Base-by-base conservation (phyloP, 92 coral and sea anemone species). In the Actinostola sp. region DNA sequence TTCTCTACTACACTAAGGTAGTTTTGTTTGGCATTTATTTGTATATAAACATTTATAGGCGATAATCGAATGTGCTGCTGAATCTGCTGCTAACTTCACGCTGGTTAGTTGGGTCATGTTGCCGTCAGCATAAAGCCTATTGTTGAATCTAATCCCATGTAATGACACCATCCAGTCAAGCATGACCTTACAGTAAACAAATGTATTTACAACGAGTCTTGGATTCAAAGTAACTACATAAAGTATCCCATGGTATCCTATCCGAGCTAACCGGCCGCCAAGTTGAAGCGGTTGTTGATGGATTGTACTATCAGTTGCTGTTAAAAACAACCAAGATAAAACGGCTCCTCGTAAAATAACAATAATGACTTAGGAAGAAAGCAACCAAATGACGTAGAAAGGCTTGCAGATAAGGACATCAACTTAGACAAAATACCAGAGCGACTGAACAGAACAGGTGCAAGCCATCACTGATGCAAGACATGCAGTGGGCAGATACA, bases 351-450 rank as follows among this genome's bases (percentile, higher is more conserved):
- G 38, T 3, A 45, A 38, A 11, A 32, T 46, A 21, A 14, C 38
- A 10, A 68, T n/a, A 23, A 43, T 73, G 57, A 45, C 31, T 33
- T 61, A 46, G n/a, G 77, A 83, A 45, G 80, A 75, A 34, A 65
- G 77, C 23, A 79, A 78, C 24, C 61, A 80, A 35, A 78, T 88
- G 93, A n/a, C n/a, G 63, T 88, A 20, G 83, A 83, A 17, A 73
- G 93, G 58, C 68, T 88, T 10, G 82, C 93, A 10, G 84, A 88
- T 32, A 78, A 79, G 67, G 93, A 88, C 11, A 83, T 59, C 11
- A 88, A 83, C 51, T 15, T 77, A 57, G 61, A 71, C 1, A 85
- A 63, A 8, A 88, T 89, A 1, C 89, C 93, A 0, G 93, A 88
- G 20, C 75, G 86, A n/a, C n/a, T n/a, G 61, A 79, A 66, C 27